Evolutionary conservation across 1,140 invertebrate species (phyloP).

Genomic region (Ptiloglossa arizonensis): DNA sequence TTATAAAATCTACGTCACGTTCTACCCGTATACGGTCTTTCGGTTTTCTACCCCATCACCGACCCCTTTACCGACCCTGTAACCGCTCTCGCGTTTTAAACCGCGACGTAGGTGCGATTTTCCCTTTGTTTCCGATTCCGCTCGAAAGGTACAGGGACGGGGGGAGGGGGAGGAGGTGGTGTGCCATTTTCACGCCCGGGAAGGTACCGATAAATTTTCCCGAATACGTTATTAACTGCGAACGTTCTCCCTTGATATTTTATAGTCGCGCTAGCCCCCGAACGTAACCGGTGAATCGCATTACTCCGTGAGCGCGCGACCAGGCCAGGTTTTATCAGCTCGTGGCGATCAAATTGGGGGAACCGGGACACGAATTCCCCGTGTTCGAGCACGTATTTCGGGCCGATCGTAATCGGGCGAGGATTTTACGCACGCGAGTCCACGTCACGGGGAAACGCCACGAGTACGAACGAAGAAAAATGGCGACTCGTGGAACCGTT

Average conservation of each 20-base stretch:
- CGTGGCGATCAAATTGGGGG: constrained; percentile 52
- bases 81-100: background rate
- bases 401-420: constrained; percentile 47
- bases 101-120: background rate
- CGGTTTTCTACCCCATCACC: background rate
- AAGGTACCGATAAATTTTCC: background rate
- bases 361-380: constrained; percentile 52
- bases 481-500: background rate
- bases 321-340: constrained; percentile 42
- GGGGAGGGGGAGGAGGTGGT: too few species aligned
- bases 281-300: constrained; percentile 39
- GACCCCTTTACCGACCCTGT: too few species aligned
- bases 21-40: background rate
- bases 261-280: constrained; percentile 17
- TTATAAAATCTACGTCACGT: too few species aligned
- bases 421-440: constrained; percentile 51
- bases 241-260: constrained; percentile 27
- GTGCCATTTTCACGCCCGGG: background rate
- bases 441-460: background rate
- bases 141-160: too few species aligned
- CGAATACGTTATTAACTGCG: constrained; percentile 37
- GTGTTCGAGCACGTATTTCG: constrained; percentile 51
- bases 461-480: constrained; percentile 13
- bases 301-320: constrained; percentile 16
- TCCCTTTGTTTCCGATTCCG: background rate